Conservation (phyloP, 2,888 invertebrate genomes). For the Helleia helle region DNA sequence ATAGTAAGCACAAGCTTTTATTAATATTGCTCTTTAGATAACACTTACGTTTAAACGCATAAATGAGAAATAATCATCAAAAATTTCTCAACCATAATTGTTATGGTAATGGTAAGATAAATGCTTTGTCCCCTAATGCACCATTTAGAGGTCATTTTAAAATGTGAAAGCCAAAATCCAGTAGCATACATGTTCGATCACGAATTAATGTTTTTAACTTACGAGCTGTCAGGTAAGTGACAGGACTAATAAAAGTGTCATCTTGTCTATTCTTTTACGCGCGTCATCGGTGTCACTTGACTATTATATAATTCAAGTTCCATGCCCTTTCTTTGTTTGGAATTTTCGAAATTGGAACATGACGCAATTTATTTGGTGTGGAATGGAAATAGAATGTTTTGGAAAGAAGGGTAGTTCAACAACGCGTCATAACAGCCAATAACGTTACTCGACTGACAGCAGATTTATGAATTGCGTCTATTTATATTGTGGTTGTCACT, state of each 20-base stretch:
- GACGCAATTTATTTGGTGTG: conserved; percentile 22
- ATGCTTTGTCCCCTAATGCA: conserved; percentile 17
- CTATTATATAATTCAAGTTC: conserved; percentile 67
- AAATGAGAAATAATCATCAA: background rate
- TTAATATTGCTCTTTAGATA: background rate
- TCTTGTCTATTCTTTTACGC: conserved; percentile 43
- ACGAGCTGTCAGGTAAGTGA: conserved; percentile 46
- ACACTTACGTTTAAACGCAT: background rate
- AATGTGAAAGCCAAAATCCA: conserved; percentile 56
- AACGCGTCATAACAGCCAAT: conserved; percentile 45
- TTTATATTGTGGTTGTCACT: background rate
- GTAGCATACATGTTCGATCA: conserved; percentile 64
- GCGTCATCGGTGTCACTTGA: conserved; percentile 55
- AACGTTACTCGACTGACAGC: conserved; percentile 34
- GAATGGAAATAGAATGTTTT: conserved; percentile 22
- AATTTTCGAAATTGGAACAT: conserved; percentile 34
- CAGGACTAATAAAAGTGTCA: conserved; percentile 69
- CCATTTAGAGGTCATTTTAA: conserved; percentile 23
- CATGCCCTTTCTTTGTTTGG: conserved; percentile 69
- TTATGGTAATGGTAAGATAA: conserved; percentile 9
- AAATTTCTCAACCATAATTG: conserved; percentile 5
- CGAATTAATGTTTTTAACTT: conserved; percentile 62
- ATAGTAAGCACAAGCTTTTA: no score
- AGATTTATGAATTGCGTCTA: conserved; percentile 27
- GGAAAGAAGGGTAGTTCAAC: conserved; percentile 30